Evolutionary conservation across 2,113 vertebrate genomes (phyloP), one percentile per base, ranked within the genome.

Genomic region (Zapus hudsonius): DNA sequence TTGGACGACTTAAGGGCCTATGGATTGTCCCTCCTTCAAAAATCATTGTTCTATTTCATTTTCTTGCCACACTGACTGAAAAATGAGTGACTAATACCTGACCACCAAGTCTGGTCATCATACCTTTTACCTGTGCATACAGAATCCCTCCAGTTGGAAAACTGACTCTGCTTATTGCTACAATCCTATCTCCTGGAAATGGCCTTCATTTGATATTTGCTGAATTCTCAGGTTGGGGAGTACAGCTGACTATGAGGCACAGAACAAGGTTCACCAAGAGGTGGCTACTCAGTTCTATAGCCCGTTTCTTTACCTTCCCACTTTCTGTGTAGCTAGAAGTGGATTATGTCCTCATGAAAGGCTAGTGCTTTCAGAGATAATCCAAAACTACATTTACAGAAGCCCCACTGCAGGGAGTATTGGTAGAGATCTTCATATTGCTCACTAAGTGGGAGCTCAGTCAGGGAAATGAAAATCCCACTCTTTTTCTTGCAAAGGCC

Each of bases 381-480:
- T 36, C 20, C 38, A 74, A 90, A 40, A 33, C 66, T 74, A 10
- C 57, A 76, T 76, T 63, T 66, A 47, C 8, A 38, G 42, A 90
- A 40, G 1, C 11, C 22, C 25, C 20, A 64, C 63, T 76, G 55
- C 67, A 88, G 69, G 57, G 38, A 80, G 5, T 66, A 75, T 90
- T 87, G 81, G n/a, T 76, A 80, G 19, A 19, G 8, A 59, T 76
- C 85, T 59, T 78, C 87, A 79, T 67, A 93, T 61, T 5, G 3
- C 74, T 88, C n/a, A 57, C 79, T 95, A 59, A 74, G 57, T 79
- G 88, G 27, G 70, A 92, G 38, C 69, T 75, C 85, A 78, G 40
- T 67, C 44, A 52, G 64, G 38, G 78, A 89, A 69, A 66, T 55
- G 31, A 83, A 91, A 93, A 90, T 70, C 80, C 23, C 23, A 80